Conservation (phyloP, 2,113 vertebrate species). For the Lepidothrix coronata region DNA sequence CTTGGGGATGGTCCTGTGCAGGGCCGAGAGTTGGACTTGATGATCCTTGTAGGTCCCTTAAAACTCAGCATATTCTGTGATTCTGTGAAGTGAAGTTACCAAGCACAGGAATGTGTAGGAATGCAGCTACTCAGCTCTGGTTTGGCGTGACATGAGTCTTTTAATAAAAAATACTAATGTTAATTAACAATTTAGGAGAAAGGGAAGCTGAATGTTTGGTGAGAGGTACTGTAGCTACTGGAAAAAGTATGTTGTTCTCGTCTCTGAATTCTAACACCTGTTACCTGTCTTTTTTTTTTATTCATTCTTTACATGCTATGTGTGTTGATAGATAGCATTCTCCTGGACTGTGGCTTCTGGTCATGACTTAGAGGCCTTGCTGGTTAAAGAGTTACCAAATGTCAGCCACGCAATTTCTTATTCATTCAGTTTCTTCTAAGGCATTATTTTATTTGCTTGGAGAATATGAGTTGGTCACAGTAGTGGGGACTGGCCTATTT, state of each 20-base stretch:
- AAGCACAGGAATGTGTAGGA: background rate
- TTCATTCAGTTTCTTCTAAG: background rate
- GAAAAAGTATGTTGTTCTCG: background rate
- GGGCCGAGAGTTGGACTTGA: background rate
- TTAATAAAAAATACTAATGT: background rate
- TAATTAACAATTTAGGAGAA: background rate
- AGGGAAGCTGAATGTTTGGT: background rate
- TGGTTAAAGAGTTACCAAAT: background rate
- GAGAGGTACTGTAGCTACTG: background rate
- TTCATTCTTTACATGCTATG: background rate
- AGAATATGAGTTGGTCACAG: background rate
- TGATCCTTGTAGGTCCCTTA: background rate
- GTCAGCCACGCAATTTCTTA: background rate
- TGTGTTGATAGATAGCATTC: background rate
- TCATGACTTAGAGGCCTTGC: background rate
- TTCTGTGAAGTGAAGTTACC: background rate
- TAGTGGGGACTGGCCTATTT: background rate
- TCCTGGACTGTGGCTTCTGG: background rate
- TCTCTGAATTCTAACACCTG: background rate
- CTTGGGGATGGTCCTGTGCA: background rate
- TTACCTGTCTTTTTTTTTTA: background rate
- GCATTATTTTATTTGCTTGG: background rate
- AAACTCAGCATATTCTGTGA: background rate
- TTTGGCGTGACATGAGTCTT: rapidly evolving
- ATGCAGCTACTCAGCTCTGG: background rate